Conservation (phyloP, 64 coral and sea anemone species). For the Orbicella faveolata region DNA sequence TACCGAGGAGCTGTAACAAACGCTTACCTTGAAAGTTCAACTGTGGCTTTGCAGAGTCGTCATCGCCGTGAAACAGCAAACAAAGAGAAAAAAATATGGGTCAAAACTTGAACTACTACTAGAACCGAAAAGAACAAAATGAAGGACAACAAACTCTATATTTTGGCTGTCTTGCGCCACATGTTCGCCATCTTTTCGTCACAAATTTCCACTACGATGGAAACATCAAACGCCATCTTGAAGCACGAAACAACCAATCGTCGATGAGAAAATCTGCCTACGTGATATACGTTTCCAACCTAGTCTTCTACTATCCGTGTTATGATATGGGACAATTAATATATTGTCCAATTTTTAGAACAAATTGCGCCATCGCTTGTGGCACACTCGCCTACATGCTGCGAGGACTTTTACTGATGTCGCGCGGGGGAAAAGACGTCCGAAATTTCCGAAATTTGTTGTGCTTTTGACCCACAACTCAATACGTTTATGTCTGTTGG, state of each 20-base stretch:
- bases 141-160: constrained; percentile 19
- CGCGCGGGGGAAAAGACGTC: no score
- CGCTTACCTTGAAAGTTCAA: constrained; percentile 1
- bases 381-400: no score
- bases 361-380: no score
- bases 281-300: not conserved
- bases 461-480: no score
- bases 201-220: no score
- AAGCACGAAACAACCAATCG: not conserved
- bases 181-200: not conserved
- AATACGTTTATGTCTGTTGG: no score
- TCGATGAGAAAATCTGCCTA: not conserved
- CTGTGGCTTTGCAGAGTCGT: constrained; percentile 24
- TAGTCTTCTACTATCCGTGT: constrained; percentile 6
- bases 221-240: no score
- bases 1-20: not conserved
- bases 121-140: constrained; percentile 10
- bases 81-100: not conserved
- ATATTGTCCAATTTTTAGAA: no score
- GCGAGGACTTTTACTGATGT: no score
- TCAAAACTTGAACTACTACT: constrained; percentile 11
- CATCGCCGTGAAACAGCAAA: constrained; percentile 23
- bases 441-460: no score
- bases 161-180: constrained; percentile 21
- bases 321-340: no score